A percentile compares a stretch with the other conserved stretches of the same genome.
Evolutionary conservation across 2,888 invertebrate genomes (phyloP).

Genomic region (Drosophila mulleri): DNA sequence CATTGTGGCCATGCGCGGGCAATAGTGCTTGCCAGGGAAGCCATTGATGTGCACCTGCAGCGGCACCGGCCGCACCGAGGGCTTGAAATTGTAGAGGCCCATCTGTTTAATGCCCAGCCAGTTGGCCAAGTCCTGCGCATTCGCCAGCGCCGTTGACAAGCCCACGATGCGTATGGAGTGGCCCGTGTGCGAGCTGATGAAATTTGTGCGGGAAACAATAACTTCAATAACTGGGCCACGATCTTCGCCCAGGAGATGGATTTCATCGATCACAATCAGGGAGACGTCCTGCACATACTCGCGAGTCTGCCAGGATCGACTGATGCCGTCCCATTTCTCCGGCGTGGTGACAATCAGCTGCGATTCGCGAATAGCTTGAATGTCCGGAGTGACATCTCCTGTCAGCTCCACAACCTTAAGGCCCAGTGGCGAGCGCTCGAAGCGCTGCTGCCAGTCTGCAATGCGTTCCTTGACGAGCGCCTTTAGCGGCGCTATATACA

Average conservation of each 20-base stretch:
- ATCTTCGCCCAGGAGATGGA: constrained; percentile 97
- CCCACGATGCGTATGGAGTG: constrained; percentile 95
- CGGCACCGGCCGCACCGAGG: constrained; percentile 98
- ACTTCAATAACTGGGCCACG: constrained; percentile 97
- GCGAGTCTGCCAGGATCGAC: constrained; percentile 98
- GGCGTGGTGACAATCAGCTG: constrained; percentile 99
- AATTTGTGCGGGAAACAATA: constrained; percentile 98
- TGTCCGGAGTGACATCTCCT: constrained; percentile 95
- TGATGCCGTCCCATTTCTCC: constrained; percentile 99
- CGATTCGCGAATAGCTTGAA: constrained; percentile 91
- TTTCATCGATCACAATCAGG: constrained; percentile 98
- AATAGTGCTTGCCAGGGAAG: constrained; percentile 98
- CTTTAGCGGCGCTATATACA: constrained; percentile 99
- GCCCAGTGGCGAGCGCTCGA: constrained; percentile 88
- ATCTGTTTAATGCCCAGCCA: constrained; percentile 96
- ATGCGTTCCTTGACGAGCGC: constrained; percentile 98
- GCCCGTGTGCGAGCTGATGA: constrained; percentile 95
- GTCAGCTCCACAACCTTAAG: constrained; percentile 98
- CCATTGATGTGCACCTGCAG: constrained; percentile 96
- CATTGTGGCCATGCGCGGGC: constrained; percentile 99
- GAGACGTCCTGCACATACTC: constrained; percentile 96
- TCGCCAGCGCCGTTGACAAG: constrained; percentile 98
- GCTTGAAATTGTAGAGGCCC: constrained; percentile 98
- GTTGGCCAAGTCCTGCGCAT: constrained; percentile 97
- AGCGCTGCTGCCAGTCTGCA: constrained; percentile 95